Evolutionary conservation across 2,797 vertebrate species (phyloP).

Genomic region (Pterois miles): DNA sequence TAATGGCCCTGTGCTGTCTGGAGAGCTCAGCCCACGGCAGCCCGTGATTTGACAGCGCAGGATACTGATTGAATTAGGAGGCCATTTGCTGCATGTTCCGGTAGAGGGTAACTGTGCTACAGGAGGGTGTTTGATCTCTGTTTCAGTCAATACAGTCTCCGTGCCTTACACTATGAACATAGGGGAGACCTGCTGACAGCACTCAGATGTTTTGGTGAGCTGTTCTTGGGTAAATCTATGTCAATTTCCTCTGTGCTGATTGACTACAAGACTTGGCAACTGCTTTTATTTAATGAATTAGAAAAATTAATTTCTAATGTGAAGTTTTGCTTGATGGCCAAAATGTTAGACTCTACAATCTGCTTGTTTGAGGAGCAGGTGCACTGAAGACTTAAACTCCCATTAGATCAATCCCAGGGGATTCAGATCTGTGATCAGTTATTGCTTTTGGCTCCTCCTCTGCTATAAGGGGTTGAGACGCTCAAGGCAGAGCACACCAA

Average conservation of each 20-base stretch:
- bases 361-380: conserved; percentile 67
- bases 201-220: conserved; percentile 38
- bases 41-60: conserved; percentile 92
- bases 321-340: neutral
- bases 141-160: conserved; percentile 76
- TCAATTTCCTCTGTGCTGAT: conserved; percentile 34
- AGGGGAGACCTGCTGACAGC: conserved; percentile 54
- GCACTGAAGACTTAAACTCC: conserved; percentile 66
- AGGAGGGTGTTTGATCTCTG: conserved; percentile 79
- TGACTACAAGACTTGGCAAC: neutral
- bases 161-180: conserved; percentile 62
- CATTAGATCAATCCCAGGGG: conserved; percentile 74
- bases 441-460: conserved; percentile 89
- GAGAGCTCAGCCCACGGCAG: conserved; percentile 82
- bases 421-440: conserved; percentile 78
- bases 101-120: conserved; percentile 85
- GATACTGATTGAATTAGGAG: conserved; percentile 94
- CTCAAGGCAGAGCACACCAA: conserved; percentile 72
- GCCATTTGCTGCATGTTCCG: conserved; percentile 91
- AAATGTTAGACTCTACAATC: neutral
- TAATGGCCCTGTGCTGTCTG: conserved; percentile 88
- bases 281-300: neutral
- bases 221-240: conserved; percentile 29
- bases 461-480: conserved; percentile 74
- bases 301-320: neutral